Evolutionary conservation across 2,113 vertebrate genomes (phyloP).

Genomic region (Mohoua ochrocephala): DNA sequence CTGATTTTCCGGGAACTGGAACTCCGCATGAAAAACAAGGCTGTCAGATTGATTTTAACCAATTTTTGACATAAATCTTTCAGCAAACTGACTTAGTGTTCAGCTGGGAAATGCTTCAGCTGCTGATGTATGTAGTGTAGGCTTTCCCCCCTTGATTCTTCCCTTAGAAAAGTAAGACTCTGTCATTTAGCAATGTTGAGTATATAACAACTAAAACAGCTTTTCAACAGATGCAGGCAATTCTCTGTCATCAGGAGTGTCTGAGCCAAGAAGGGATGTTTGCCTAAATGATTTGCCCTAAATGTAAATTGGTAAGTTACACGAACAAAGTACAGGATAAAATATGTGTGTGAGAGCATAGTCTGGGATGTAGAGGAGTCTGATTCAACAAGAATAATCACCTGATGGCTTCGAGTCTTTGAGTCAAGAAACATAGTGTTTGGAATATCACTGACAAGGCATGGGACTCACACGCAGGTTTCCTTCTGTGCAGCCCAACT

Average conservation of each 20-base stretch:
- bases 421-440: not conserved
- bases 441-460: not conserved
- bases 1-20: not conserved
- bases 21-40: not conserved
- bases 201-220: not conserved
- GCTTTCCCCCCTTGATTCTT: not conserved
- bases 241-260: not conserved
- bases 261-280: not conserved
- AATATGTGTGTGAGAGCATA: not conserved
- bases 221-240: not conserved
- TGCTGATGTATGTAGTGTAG: not conserved
- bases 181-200: not conserved
- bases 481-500: not conserved
- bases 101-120: not conserved
- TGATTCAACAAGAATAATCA: not conserved
- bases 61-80: not conserved
- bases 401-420: not conserved
- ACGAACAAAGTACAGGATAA: not conserved
- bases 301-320: not conserved
- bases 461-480: not conserved
- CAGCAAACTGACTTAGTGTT: not conserved
- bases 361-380: not conserved
- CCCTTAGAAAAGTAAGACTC: not conserved
- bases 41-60: not conserved
- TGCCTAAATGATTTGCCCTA: not conserved